Percentiles rank a stretch among this genome's conserved stretches.
Evolutionary conservation across 2,797 vertebrate species (phyloP).

Genomic region (Nothura maculosa): DNA sequence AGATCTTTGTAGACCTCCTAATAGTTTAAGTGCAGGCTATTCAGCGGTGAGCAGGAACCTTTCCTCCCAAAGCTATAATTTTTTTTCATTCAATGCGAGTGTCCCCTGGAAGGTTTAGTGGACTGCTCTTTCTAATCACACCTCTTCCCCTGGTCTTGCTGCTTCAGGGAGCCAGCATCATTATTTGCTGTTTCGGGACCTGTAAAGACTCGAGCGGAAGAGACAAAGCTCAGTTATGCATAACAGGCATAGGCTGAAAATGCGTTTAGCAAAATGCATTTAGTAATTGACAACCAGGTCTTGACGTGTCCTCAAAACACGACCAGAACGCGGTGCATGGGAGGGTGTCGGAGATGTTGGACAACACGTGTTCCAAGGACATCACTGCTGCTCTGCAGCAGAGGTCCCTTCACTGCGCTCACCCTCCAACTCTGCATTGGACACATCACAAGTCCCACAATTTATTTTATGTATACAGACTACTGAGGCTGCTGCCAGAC

Average conservation of each 20-base stretch:
- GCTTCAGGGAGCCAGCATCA: not conserved
- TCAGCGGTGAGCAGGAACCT: not conserved
- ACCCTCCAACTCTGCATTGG: not conserved
- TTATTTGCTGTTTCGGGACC: not conserved
- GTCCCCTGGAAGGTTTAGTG: not conserved
- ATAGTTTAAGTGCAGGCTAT: not conserved
- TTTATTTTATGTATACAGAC: fast-evolving
- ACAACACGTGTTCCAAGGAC: not conserved
- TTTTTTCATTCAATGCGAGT: not conserved
- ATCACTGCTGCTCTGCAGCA: not conserved
- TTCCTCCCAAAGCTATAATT: not conserved
- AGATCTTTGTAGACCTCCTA: not conserved
- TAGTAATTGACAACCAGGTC: not conserved
- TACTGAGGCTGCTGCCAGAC: not conserved
- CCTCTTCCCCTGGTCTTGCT: not conserved
- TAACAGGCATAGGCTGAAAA: not conserved
- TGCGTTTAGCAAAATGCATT: not conserved
- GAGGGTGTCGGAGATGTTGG: not conserved
- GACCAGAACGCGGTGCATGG: fast-evolving
- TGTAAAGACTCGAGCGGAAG: not conserved
- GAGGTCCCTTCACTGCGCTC: not conserved
- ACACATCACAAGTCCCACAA: not conserved
- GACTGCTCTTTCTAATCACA: not conserved
- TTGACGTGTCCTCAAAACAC: not conserved
- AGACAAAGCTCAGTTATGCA: not conserved